Evolutionary conservation across 2,113 vertebrate species (phyloP), one percentile per base, ranked within the genome.

Genomic region (Syrrhaptes paradoxus): DNA sequence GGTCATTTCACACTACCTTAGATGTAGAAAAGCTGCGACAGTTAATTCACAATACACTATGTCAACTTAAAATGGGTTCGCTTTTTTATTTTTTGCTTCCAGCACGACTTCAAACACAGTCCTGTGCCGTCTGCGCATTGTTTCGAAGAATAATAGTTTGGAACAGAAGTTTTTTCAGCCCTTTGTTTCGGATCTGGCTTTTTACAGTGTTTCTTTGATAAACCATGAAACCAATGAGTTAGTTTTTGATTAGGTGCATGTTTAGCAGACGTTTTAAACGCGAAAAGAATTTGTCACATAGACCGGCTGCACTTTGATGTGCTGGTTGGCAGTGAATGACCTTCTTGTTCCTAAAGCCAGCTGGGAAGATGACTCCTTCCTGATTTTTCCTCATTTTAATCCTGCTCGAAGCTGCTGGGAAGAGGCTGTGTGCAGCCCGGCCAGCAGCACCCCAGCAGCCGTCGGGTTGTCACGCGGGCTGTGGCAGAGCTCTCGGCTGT

Each of bases 31-130:
- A 96, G 88, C 91, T 92, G 94, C 72, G 79, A 82, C 90, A 63
- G 86, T 82, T 80, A 74, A 94, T 59, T 97, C 81, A 96, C 97
- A 97, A 97, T 97, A 96, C 91, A 97, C 83, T 96, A 45, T 95
- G 92, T 96, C 95, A 95, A 96, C 85, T 85, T 77, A 26, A 79
- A 88, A 61, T 73, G 19, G 51, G 46, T 97, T 96, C 61, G 94
- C 84, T 95, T 52, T 95, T 34, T 95, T 78, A 75, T 91, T 97
- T 90, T 91, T 80, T 91, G 86, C 83, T 91, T 91, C 96, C 89
- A 83, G 88, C 89, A 84, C 22, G 2, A 4, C 87, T 90, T 89
- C 75, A 68, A 5, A 31, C 2, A 4, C 90, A 87, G 81, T 75
- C 78, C 46, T 25, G 38, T 70, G 73, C 67, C n/a, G 5, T 71